Conservation (phyloP, 1,140 invertebrate genomes). For the Zaprionus taronus region DNA sequence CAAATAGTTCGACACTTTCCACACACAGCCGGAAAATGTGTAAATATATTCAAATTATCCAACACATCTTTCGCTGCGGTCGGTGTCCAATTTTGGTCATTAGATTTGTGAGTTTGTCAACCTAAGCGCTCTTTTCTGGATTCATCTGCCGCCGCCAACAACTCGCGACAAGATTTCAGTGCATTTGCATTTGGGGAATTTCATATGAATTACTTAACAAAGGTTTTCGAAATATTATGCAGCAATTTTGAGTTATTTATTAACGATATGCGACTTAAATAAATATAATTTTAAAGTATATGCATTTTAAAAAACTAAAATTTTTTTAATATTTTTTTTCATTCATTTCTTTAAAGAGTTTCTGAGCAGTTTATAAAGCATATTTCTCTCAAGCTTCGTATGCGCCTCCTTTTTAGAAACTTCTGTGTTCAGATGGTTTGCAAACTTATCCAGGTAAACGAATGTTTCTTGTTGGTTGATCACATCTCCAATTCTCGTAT, state of each 20-base stretch:
- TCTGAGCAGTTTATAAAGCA: not conserved
- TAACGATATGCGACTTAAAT: not conserved
- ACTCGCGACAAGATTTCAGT: not conserved
- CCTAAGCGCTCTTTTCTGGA: constrained; percentile 24
- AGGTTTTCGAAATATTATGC: not conserved
- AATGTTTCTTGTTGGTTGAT: too few species aligned
- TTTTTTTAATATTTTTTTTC: not conserved
- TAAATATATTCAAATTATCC: constrained; percentile 65
- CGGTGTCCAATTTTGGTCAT: constrained; percentile 29
- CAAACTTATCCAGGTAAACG: too few species aligned
- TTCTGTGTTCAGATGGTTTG: too few species aligned
- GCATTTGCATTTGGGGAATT: constrained; percentile 40
- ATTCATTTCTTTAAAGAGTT: not conserved
- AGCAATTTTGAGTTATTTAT: constrained; percentile 6
- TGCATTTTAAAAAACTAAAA: not conserved
- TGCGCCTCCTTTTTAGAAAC: accelerated
- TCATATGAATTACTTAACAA: constrained; percentile 27
- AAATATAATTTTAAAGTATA: not conserved
- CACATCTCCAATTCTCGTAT: too few species aligned
- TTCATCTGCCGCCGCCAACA: constrained; percentile 16
- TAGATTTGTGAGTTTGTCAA: constrained; percentile 34
- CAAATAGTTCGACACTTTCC: constrained; percentile 46
- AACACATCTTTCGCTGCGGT: not conserved
- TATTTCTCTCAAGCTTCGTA: too few species aligned
- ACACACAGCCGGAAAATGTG: constrained; percentile 41